These are phyloP conservation scores for Argya squamiceps DNA, from an alignment of 2,797 vertebrate species.

Conservation along the genomic window DNA sequence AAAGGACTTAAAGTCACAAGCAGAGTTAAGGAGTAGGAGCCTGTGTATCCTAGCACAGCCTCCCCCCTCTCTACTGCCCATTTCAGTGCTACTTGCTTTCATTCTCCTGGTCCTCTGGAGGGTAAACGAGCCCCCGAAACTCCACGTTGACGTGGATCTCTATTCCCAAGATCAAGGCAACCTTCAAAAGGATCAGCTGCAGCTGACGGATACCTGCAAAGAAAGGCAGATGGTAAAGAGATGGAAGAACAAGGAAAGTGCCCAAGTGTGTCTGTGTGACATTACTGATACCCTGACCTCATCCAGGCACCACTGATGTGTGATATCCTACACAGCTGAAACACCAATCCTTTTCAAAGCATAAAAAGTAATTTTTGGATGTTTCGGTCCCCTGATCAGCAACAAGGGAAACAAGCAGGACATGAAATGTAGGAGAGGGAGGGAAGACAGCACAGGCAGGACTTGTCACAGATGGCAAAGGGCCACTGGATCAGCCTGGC, in stretches of 20 bases:
- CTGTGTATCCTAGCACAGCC: background rate
- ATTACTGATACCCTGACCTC: background rate
- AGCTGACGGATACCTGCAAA: slow-evolving; percentile 95
- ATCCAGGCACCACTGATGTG: background rate
- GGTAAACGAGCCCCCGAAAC: slow-evolving; percentile 92
- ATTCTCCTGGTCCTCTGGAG: slow-evolving; percentile 93
- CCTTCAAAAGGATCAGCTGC: slow-evolving; percentile 95
- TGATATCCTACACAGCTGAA: background rate
- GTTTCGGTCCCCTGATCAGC: background rate
- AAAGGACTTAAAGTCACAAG: background rate
- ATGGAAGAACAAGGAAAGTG: background rate
- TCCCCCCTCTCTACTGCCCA: background rate
- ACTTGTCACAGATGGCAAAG: background rate
- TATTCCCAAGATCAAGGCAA: slow-evolving; percentile 94
- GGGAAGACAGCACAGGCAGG: background rate
- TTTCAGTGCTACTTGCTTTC: slow-evolving; percentile 83
- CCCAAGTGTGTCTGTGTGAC: background rate
- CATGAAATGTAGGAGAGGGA: background rate
- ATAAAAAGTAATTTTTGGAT: background rate
- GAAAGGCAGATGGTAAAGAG: background rate
- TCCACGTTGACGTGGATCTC: slow-evolving; percentile 98
- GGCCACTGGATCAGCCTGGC: background rate
- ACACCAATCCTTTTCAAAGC: background rate
- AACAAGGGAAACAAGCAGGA: background rate
- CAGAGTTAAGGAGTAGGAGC: background rate